Evolutionary conservation across 2,888 invertebrate genomes (phyloP), one percentile per base, ranked within the genome.

Genomic region (Oscheius sp.): DNA sequence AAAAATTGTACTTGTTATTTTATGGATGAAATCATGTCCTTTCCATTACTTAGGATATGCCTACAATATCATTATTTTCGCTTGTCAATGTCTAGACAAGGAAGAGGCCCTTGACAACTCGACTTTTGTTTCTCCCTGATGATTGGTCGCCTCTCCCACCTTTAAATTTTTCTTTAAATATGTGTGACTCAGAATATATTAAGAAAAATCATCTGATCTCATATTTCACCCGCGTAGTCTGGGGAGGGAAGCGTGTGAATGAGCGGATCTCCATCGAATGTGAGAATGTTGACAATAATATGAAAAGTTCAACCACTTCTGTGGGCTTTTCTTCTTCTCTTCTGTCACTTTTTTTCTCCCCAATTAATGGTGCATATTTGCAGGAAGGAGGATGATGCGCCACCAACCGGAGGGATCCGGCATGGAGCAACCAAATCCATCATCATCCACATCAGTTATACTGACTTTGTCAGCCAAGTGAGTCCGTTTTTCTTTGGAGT

Each of bases 221-320:
- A 25, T 27, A n/a, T 29, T 29, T 27, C 29, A n/a, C 29, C 25
- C 5, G 55, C 58, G 58, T 29, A 29, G 25, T 35, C 35, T 35
- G 35, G 29, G n/a, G n/a, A 27, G 16, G 58, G 58, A 63, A n/a
- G 63, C 63, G 46, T 63, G 63, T 25, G 63, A 63, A 63, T n/a
- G 43, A 63, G 63, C 45, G 58, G 63, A n/a, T 58, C 27, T 27
- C 27, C n/a, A 49, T 29, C 58, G 27, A 58, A 58, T 58, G 58
- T 45, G 63, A 23, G 63, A 63, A 45, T 63, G 43, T 63, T 63
- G 63, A 63, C 63, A 63, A n/a, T 63, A 63, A 63, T 63, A 63
- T 41, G 27, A 27, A n/a, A 21, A 27, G 58, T 27, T 2, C 58
- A 35, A 35, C 58, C 27, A 58, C 35, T 29, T 35, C 35, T 35